Evolutionary conservation across 2,113 vertebrate genomes (phyloP).

Genomic region (Stegostoma tigrinum): DNA sequence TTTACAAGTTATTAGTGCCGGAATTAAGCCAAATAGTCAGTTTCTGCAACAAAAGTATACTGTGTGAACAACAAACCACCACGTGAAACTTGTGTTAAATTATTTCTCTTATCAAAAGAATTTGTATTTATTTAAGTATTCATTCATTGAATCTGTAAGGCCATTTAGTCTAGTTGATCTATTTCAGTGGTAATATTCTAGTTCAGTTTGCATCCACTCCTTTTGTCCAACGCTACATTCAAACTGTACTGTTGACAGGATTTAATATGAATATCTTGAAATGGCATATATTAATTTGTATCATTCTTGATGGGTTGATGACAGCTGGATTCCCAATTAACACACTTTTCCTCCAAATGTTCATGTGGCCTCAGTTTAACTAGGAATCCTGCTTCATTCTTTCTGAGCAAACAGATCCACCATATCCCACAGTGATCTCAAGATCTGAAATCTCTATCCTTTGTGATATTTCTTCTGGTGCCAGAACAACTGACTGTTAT

Average conservation of each 20-base stretch:
- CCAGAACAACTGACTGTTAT: not conserved
- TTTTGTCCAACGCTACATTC: not conserved
- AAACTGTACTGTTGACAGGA: not conserved
- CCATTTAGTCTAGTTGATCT: not conserved
- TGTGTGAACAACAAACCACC: not conserved
- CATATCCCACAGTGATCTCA: not conserved
- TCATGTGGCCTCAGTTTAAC: not conserved
- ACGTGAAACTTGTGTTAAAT: not conserved
- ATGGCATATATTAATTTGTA: no score
- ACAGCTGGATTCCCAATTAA: not conserved
- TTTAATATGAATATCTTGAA: not conserved
- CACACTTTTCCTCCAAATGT: not conserved
- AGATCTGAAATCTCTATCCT: not conserved
- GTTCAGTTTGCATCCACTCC: not conserved
- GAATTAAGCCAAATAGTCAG: not conserved
- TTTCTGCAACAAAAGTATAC: not conserved
- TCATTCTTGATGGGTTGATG: not conserved
- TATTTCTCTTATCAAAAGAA: not conserved
- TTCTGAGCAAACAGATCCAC: not conserved
- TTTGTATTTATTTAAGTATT: no score
- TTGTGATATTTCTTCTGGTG: not conserved
- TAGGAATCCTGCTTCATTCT: not conserved
- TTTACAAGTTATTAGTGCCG: not conserved
- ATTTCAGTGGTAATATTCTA: not conserved
- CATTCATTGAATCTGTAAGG: no score